Evolutionary conservation across 1,140 invertebrate species (phyloP).

Genomic region (Drosophila micromelanica): DNA sequence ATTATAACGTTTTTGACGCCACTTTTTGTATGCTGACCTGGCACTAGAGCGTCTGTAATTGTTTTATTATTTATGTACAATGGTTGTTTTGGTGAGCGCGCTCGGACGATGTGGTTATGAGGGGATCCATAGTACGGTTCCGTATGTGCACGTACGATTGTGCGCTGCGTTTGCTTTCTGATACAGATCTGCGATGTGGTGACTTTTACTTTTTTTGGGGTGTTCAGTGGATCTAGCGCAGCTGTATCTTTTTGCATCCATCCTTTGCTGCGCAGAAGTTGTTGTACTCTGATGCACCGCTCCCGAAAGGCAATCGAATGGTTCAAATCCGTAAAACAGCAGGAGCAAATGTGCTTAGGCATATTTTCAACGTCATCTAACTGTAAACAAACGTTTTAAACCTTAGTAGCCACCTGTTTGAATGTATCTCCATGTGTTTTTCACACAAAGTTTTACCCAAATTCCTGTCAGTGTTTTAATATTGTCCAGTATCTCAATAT

Average conservation of each 20-base stretch:
- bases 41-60: background rate
- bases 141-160: background rate
- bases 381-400: background rate
- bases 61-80: background rate
- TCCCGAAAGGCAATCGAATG: constrained; percentile 36
- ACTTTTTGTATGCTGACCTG: background rate
- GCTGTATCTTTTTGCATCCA: too few species aligned
- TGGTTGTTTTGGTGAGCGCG: background rate
- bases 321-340: constrained; percentile 41
- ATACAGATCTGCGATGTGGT: too few species aligned
- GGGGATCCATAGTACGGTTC: background rate
- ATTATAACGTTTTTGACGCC: background rate
- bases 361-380: constrained; percentile 1
- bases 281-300: constrained; percentile 26
- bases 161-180: background rate
- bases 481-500: constrained; percentile 7
- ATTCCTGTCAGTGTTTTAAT: constrained; percentile 31
- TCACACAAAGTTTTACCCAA: background rate
- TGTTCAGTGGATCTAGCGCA: background rate
- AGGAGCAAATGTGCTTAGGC: constrained; percentile 48
- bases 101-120: background rate
- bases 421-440: background rate
- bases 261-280: background rate
- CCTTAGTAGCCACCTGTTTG: background rate
- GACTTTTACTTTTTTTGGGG: background rate